Conservation (phyloP, 1,140 invertebrate genomes). For the Atta colombica region DNA sequence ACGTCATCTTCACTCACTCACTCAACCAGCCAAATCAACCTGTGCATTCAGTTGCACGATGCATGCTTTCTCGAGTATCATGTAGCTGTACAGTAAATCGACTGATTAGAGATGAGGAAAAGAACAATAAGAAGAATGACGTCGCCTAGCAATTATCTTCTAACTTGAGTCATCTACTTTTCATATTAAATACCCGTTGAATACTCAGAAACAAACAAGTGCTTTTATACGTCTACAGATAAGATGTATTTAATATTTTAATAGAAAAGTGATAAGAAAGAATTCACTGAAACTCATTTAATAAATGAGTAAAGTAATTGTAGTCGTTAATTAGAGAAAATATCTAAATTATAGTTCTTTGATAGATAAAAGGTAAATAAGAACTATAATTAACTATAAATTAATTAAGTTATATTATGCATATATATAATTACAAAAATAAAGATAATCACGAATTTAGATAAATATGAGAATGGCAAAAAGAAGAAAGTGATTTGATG, state of each 20-base stretch:
- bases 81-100: slow-evolving; percentile 6
- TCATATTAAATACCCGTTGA: neutral
- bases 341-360: neutral
- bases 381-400: neutral
- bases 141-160: neutral
- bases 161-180: neutral
- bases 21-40: slow-evolving; percentile 80
- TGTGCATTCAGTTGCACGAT: slow-evolving; percentile 76
- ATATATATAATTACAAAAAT: neutral
- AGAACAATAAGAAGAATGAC: slow-evolving; percentile 16
- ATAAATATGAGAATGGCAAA: neutral
- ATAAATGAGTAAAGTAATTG: neutral
- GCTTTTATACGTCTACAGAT: neutral
- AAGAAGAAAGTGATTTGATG: slow-evolving; percentile 24
- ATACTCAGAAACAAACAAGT: neutral
- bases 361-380: neutral
- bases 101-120: slow-evolving; percentile 48
- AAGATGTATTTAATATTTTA: neutral
- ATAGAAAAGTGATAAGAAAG: neutral
- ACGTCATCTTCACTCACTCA: slow-evolving; percentile 82
- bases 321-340: neutral
- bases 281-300: neutral
- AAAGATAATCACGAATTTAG: neutral
- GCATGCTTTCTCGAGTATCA: slow-evolving; percentile 64
- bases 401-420: neutral